A percentile compares a stretch with the other conserved stretches of the same genome.
phyloP scores from a whole-genome alignment of 2,888 invertebrate species.

The Callinectes sapidus region DNA sequence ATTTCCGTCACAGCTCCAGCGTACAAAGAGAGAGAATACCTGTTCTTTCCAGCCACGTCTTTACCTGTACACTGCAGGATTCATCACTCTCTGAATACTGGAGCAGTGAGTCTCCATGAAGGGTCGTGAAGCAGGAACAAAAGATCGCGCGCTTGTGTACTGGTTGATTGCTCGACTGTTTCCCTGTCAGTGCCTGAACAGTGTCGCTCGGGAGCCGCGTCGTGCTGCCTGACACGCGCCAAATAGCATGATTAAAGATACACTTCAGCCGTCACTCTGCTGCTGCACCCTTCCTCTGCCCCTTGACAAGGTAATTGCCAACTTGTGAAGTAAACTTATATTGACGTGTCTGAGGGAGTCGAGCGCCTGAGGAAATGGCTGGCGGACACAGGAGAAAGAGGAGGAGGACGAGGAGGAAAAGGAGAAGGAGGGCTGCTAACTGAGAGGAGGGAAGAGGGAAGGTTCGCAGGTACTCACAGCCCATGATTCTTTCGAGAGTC shows the following conservation, averaged over 20 bases:
- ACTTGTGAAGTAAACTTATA: constrained; percentile 37
- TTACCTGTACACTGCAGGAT: background rate
- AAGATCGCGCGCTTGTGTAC: constrained; percentile 29
- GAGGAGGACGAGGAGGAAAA: constrained; percentile 22
- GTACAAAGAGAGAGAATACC: background rate
- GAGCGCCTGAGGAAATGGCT: background rate
- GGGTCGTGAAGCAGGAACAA: background rate
- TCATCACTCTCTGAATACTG: constrained; percentile 27
- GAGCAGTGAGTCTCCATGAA: constrained; percentile 6
- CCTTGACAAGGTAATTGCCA: constrained; percentile 55
- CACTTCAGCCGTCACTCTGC: constrained; percentile 46
- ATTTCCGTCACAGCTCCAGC: background rate
- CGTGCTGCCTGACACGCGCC: constrained; percentile 37
- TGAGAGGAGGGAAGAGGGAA: background rate
- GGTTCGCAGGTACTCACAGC: background rate
- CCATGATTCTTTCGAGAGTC: background rate
- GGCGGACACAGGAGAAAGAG: constrained; percentile 9
- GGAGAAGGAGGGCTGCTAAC: background rate
- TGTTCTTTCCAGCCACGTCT: background rate
- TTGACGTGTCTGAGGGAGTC: constrained; percentile 25
- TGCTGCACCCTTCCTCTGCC: constrained; percentile 39
- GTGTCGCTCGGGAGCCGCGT: constrained; percentile 29
- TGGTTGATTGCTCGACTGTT: constrained; percentile 40
- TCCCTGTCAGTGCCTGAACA: constrained; percentile 26
- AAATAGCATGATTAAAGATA: constrained; percentile 55